Evolutionary conservation across 1,140 invertebrate species (phyloP).

Genomic region (Drosophila ficusphila): DNA sequence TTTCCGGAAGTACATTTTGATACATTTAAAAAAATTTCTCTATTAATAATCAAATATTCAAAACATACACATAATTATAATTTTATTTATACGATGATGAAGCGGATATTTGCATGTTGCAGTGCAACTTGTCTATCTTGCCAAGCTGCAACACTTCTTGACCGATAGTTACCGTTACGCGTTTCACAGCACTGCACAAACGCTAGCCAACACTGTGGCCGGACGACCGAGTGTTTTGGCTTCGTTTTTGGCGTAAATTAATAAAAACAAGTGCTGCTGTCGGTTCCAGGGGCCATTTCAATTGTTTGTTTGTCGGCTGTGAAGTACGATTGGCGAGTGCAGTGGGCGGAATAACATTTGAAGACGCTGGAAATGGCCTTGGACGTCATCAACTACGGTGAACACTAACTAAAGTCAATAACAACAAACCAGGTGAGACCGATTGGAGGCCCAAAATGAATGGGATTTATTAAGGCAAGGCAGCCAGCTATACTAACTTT

Average conservation of each 20-base stretch:
- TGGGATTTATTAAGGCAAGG: neutral
- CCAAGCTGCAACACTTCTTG: too few species aligned
- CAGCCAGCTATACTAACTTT: neutral
- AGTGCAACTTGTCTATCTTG: too few species aligned
- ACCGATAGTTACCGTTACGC: too few species aligned
- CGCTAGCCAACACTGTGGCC: too few species aligned
- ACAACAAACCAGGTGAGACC: slow-evolving; percentile 31
- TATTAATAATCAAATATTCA: too few species aligned
- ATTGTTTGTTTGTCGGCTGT: neutral
- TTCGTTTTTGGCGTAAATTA: slow-evolving; percentile 20
- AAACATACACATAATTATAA: too few species aligned
- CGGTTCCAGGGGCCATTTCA: neutral
- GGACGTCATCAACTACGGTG: neutral
- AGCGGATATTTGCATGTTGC: too few species aligned
- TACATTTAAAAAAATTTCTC: too few species aligned
- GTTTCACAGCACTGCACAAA: too few species aligned
- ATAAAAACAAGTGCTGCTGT: slow-evolving; percentile 13
- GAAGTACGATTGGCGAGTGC: neutral
- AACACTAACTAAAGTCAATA: slow-evolving; percentile 7
- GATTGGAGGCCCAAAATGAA: neutral
- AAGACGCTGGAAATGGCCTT: slow-evolving; percentile 5
- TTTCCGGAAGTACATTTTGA: too few species aligned
- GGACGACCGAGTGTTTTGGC: slow-evolving; percentile 1
- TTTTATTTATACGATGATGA: too few species aligned
- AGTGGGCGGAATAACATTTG: neutral